Evolutionary conservation across 2,797 vertebrate genomes (phyloP), one percentile per base, ranked within the genome.

Genomic region (Etheostoma perlongum): DNA sequence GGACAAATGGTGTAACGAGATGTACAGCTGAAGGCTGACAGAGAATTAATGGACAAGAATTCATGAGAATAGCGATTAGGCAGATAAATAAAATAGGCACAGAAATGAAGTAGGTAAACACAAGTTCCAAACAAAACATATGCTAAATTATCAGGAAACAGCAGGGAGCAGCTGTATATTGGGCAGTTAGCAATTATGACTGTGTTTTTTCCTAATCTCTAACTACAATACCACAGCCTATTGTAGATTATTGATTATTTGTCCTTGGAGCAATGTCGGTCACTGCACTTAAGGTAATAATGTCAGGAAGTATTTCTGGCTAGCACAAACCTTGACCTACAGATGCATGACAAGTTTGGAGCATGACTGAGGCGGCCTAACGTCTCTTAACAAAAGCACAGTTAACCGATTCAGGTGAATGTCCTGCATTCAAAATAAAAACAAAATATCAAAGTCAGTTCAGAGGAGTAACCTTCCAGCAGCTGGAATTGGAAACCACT

Each of bases 401-500:
- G 55, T 57, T 40, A 58, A 72, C 8, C 52, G 13, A 72, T 58
- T 52, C 30, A 67, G 18, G 25, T 51, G 33, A 73, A 69, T 10
- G 48, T 21, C 16, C 27, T 13, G 9, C 33, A 18, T 66, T 79
- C 47, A 63, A 64, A 44, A 44, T 44, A 44, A 12, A 66, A 59
- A 63, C 11, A 21, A 59, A 75, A 53, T 59, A n/a, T 64, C 4
- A 44, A 60, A 40, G 36, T 40, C 36, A 47, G 25, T 33, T 40
- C 16, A 67, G 25, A 75, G 64, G 54, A 51, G 16, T 54, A 72
- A 48, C 25, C 25, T 47, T 2, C 19, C 65, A 66, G 61, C 55
- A 61, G 55, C 52, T 48, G 40, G 30, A 72, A 58, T 7, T 60
- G 61, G 25, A 70, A 66, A 68, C 55, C 14, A 25, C 15, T 61